Evolutionary conservation across 2,113 vertebrate genomes (phyloP).

Genomic region (Nothoprocta perdicaria): DNA sequence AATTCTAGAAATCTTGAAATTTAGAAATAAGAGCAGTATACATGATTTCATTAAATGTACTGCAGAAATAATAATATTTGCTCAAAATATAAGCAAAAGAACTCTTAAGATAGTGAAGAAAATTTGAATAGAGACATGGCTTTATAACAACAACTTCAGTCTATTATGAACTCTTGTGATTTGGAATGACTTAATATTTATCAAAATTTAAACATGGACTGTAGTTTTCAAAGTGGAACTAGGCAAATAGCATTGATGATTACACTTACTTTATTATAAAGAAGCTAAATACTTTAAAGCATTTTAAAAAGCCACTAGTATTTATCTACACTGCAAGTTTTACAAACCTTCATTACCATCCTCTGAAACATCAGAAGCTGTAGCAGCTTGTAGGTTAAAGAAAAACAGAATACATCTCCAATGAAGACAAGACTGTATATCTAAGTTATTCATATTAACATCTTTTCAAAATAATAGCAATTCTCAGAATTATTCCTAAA

Average conservation of each 20-base stretch:
- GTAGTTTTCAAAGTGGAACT: neutral
- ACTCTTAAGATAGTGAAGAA: neutral
- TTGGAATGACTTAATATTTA: neutral
- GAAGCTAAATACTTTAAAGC: neutral
- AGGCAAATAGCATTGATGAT: neutral
- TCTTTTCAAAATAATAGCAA: neutral
- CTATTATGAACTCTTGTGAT: neutral
- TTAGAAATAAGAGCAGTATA: neutral
- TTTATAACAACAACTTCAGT: neutral
- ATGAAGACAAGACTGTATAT: neutral
- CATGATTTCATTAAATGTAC: neutral
- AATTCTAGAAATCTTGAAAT: too few species aligned
- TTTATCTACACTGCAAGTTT: conserved; percentile 33
- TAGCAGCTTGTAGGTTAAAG: conserved; percentile 64
- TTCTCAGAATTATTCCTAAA: neutral
- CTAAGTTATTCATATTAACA: neutral
- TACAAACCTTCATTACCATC: conserved; percentile 69
- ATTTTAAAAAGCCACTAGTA: conserved; percentile 10
- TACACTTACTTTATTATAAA: conserved; percentile 51
- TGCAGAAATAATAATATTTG: neutral
- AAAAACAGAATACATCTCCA: conserved; percentile 65
- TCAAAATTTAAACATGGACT: neutral
- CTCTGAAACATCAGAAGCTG: conserved; percentile 65
- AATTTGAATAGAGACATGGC: neutral
- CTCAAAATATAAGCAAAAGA: neutral